phyloP scores from a whole-genome alignment of 2,797 vertebrate genomes.

The Cottoperca gobio region DNA sequence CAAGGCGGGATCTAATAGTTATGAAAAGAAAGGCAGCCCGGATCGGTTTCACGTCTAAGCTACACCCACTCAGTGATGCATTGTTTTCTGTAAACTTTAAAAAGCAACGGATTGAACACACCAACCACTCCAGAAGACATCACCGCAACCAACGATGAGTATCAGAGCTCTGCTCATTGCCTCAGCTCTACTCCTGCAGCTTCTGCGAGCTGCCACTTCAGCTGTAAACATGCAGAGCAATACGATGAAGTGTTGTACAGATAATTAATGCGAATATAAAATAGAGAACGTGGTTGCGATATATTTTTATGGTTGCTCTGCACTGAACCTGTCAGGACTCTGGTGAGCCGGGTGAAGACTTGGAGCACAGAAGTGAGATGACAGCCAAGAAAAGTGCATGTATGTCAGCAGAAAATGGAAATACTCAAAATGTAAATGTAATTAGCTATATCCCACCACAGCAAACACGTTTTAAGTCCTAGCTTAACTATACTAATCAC shows the following conservation, averaged over 20 bases:
- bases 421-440: no score
- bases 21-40: neutral
- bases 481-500: no score
- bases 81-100: neutral
- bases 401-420: no score
- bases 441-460: no score
- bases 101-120: neutral
- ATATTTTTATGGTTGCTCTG: constrained; percentile 19
- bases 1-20: neutral
- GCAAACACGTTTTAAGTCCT: no score
- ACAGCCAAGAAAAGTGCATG: constrained; percentile 13
- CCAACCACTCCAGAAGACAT: neutral
- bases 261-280: neutral
- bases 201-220: no score
- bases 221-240: no score
- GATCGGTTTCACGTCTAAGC: neutral
- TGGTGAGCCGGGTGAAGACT: constrained; percentile 12
- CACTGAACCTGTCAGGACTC: neutral
- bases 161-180: no score
- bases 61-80: neutral
- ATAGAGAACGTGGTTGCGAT: neutral
- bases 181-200: no score
- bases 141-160: no score
- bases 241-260: no score
- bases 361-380: constrained; percentile 8